These are phyloP conservation scores for Dysdera silvatica DNA, from an alignment of 1,140 invertebrate species.

Conservation along the genomic window DNA sequence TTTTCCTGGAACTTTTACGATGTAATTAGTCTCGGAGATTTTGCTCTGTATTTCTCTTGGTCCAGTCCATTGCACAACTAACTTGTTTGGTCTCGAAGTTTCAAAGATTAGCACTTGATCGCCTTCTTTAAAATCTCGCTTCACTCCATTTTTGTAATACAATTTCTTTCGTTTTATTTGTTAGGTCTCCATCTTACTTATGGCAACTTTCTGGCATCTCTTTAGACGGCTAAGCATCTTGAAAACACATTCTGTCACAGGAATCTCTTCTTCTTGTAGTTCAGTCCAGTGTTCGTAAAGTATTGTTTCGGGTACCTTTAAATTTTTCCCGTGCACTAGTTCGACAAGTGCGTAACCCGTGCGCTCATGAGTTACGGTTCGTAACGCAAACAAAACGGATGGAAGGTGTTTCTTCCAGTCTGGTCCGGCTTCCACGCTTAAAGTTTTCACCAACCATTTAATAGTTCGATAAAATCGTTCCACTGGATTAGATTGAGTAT, in stretches of 20 bases:
- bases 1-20: no score
- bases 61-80: no score
- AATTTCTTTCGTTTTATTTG: background rate
- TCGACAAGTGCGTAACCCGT: background rate
- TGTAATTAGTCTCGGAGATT: no score
- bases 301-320: background rate
- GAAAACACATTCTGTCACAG: background rate
- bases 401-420: slow-evolving; percentile 1
- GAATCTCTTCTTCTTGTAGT: background rate
- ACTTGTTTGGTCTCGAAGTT: background rate
- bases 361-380: background rate
- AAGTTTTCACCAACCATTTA: slow-evolving; percentile 6
- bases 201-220: background rate
- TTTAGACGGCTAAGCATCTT: background rate
- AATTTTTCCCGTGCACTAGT: slow-evolving; percentile 7
- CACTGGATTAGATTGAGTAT: background rate
- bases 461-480: slow-evolving; percentile 3
- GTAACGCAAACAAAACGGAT: background rate
- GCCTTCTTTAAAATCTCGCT: no score
- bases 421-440: background rate
- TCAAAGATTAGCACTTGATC: background rate
- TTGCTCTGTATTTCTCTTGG: no score
- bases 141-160: no score
- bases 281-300: background rate
- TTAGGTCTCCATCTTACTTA: no score